Evolutionary conservation across 2,797 vertebrate species (phyloP).

Genomic region (Urocyon cinereoargenteus): DNA sequence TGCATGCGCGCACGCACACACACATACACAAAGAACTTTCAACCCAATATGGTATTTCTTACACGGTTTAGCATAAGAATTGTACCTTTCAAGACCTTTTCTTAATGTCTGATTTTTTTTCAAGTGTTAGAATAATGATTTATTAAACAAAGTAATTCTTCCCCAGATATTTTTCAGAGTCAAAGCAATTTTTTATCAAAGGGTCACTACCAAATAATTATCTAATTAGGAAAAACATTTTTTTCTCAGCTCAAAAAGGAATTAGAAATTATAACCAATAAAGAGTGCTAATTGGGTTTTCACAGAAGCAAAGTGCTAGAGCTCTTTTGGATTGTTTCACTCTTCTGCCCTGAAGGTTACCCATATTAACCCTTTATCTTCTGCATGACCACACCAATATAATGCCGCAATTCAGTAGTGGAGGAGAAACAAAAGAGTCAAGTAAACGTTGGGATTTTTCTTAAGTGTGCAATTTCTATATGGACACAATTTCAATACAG

Average conservation of each 20-base stretch:
- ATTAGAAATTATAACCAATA: constrained; percentile 65
- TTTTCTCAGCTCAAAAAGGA: constrained; percentile 53
- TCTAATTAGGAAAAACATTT: constrained; percentile 60
- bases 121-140: constrained; percentile 27
- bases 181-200: constrained; percentile 53
- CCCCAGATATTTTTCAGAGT: constrained; percentile 48
- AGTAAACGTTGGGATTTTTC: neutral
- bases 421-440: neutral
- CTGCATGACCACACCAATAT: neutral
- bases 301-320: neutral
- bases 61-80: neutral
- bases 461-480: neutral
- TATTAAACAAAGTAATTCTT: constrained; percentile 66
- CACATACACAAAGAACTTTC: neutral
- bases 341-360: neutral
- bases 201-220: constrained; percentile 59
- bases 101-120: neutral
- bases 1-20: rapidly evolving
- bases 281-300: constrained; percentile 59
- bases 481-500: neutral
- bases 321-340: neutral
- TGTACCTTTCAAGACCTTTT: constrained; percentile 10
- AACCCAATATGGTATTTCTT: neutral
- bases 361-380: constrained; percentile 27
- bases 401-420: neutral